Evolutionary conservation across 2,797 vertebrate species (phyloP).

Genomic region (Acridotheres tristis): DNA sequence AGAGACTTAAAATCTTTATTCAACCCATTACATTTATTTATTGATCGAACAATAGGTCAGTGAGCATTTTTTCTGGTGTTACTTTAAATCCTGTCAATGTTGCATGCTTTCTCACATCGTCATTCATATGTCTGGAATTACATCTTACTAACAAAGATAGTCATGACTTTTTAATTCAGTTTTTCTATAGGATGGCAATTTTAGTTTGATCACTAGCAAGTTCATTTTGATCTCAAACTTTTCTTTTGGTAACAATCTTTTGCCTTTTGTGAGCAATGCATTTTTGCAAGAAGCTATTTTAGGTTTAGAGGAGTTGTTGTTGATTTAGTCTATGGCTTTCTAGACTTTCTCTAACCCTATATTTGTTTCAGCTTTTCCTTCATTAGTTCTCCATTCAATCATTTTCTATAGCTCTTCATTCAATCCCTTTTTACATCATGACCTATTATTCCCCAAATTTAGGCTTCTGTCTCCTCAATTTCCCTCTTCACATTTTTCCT

Average conservation of each 20-base stretch:
- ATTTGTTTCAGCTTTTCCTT: background rate
- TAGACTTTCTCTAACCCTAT: background rate
- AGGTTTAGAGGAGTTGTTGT: background rate
- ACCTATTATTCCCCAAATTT: background rate
- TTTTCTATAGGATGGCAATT: background rate
- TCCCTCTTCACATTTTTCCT: background rate
- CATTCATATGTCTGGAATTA: background rate
- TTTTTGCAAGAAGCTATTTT: background rate
- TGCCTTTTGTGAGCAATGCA: background rate
- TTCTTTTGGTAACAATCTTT: background rate
- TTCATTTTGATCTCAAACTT: background rate
- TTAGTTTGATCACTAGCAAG: background rate
- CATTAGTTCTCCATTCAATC: background rate
- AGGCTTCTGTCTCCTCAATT: background rate
- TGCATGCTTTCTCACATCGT: background rate
- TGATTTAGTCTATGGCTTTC: background rate
- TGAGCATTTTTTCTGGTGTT: background rate
- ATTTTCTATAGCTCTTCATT: background rate
- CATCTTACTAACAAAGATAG: background rate
- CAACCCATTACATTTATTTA: background rate
- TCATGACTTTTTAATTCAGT: background rate
- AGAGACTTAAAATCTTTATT: background rate
- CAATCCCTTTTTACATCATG: background rate
- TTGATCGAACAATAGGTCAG: background rate
- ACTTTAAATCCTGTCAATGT: background rate